Evolutionary conservation across 2,797 vertebrate species (phyloP).

Genomic region (Moxostoma hubbsi): DNA sequence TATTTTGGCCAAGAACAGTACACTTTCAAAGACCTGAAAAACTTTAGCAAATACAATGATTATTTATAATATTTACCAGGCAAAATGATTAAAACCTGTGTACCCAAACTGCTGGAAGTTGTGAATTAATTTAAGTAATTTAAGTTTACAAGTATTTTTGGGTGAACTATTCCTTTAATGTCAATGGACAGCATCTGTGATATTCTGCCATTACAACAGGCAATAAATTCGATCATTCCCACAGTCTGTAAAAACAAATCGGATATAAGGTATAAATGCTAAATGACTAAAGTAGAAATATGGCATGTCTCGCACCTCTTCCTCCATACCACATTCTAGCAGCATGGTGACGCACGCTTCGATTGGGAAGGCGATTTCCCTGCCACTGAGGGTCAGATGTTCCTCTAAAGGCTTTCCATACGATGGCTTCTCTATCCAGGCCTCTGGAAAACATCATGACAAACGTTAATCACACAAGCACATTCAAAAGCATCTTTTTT

Average conservation of each 20-base stretch:
- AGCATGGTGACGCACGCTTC: conserved; percentile 78
- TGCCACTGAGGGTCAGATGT: conserved; percentile 90
- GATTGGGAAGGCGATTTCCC: conserved; percentile 96
- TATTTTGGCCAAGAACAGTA: too few relatives aligned
- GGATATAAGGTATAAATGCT: not conserved
- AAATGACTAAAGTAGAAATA: not conserved
- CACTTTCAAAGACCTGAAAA: too few relatives aligned
- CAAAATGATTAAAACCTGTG: too few relatives aligned
- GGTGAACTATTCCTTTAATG: not conserved
- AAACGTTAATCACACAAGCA: not conserved
- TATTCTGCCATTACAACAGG: not conserved
- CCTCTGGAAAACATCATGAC: conserved; percentile 80
- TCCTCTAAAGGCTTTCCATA: conserved; percentile 95
- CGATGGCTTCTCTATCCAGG: conserved; percentile 97
- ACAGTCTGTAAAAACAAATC: conserved; percentile 9
- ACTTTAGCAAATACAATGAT: too few relatives aligned
- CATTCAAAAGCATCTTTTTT: too few relatives aligned
- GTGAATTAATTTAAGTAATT: too few relatives aligned
- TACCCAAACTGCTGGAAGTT: too few relatives aligned
- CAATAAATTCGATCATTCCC: not conserved
- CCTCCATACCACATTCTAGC: conserved; percentile 92
- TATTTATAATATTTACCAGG: too few relatives aligned
- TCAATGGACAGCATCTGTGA: not conserved
- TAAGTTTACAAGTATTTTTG: too few relatives aligned
- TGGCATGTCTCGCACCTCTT: conserved; percentile 83